Conservation (phyloP, 2,797 vertebrate species). For the Acomys russatus region DNA sequence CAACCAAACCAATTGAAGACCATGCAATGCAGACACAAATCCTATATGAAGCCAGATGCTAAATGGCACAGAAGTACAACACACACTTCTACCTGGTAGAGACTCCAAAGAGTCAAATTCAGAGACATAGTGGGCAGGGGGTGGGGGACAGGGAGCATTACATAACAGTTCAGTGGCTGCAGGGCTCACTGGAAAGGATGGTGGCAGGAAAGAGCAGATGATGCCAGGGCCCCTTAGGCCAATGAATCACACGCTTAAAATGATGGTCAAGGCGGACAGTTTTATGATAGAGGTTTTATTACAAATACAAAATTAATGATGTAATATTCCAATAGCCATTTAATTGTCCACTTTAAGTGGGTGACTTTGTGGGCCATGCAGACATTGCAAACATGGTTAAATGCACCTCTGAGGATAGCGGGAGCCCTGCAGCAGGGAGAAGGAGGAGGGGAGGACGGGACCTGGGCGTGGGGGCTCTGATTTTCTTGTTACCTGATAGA, state of each 20-base stretch:
- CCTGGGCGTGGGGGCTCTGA: neutral
- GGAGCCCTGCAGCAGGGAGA: too few relatives aligned
- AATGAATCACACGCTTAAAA: fast-evolving
- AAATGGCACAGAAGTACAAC: neutral
- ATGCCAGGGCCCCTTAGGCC: fast-evolving
- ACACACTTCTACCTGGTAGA: fast-evolving
- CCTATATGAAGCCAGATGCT: neutral
- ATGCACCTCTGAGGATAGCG: neutral
- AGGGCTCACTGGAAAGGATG: fast-evolving
- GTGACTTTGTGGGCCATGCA: neutral
- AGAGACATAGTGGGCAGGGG: neutral
- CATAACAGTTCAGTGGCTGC: too few relatives aligned
- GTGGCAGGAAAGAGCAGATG: fast-evolving
- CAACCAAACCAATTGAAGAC: too few relatives aligned
- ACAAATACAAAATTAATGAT: neutral
- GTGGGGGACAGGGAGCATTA: fast-evolving
- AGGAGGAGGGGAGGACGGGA: too few relatives aligned
- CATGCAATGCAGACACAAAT: neutral
- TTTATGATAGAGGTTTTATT: neutral
- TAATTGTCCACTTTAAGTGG: neutral
- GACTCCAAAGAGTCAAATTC: neutral
- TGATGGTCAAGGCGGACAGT: neutral
- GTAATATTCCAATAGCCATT: neutral
- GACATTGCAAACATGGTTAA: neutral
- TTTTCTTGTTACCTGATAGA: neutral